Conservation (phyloP, 2,888 invertebrate genomes). For the Synergus gifuensis region DNA sequence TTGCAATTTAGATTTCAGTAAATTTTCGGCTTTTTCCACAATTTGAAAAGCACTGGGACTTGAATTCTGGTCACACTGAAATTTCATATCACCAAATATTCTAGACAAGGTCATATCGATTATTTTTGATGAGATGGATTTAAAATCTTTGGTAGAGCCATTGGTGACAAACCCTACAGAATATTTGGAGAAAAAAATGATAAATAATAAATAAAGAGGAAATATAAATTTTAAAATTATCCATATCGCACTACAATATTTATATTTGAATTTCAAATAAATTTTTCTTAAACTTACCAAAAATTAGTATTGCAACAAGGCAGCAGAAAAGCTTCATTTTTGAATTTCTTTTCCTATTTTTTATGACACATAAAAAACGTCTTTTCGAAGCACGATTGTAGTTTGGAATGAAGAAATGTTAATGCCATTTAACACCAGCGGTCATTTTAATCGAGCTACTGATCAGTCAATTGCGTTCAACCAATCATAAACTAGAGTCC, state of each 20-base stretch:
- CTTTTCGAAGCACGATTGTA: background rate
- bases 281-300: conserved; percentile 16
- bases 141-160: background rate
- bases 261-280: background rate
- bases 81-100: background rate
- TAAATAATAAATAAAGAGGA: background rate
- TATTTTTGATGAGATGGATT: background rate
- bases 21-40: conserved; percentile 1
- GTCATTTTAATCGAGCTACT: conserved; percentile 36
- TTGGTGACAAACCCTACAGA: background rate
- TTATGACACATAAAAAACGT: background rate
- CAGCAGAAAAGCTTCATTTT: conserved; percentile 2
- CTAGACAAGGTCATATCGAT: background rate
- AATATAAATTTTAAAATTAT: background rate
- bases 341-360: background rate
- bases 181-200: background rate
- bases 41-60: background rate
- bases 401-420: conserved; percentile 17
- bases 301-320: background rate
- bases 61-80: background rate
- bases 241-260: background rate
- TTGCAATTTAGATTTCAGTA: background rate
- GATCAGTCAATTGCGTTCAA: conserved; percentile 36
- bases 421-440: conserved; percentile 34
- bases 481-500: conserved; percentile 29